These are phyloP conservation scores for Patella depressa DNA, from an alignment of 2,888 invertebrate genomes.

Conservation along the genomic window DNA sequence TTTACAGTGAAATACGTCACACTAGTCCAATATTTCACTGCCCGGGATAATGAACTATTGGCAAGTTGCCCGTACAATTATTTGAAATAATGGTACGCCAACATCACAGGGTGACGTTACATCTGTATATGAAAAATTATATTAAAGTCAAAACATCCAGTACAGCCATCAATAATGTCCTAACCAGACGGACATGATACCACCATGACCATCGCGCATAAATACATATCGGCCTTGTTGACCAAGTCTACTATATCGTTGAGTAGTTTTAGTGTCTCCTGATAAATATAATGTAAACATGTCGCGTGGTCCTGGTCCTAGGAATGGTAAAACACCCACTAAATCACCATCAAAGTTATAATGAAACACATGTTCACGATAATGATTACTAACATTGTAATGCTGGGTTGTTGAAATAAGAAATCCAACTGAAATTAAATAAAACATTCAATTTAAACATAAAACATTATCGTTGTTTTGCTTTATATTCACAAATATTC, in stretches of 20 bases:
- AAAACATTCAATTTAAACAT: background rate
- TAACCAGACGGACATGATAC: constrained; percentile 37
- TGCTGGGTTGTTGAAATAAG: constrained; percentile 32
- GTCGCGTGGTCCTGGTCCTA: constrained; percentile 47
- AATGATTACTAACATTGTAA: constrained; percentile 15
- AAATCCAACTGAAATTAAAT: constrained; percentile 34
- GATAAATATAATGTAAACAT: constrained; percentile 43
- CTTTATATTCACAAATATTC: too few species aligned
- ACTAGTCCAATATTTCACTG: too few species aligned
- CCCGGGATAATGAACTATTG: too few species aligned
- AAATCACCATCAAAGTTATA: constrained; percentile 37
- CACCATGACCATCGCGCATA: constrained; percentile 50
- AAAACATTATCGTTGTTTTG: too few species aligned
- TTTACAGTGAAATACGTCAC: too few species aligned
- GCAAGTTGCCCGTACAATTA: too few species aligned
- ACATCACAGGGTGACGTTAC: too few species aligned
- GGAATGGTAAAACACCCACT: constrained; percentile 44
- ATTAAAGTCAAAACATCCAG: background rate
- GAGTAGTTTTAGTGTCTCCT: constrained; percentile 26
- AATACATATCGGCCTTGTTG: constrained; percentile 44
- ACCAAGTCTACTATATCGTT: constrained; percentile 10
- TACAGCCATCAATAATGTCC: background rate
- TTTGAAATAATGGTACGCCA: too few species aligned
- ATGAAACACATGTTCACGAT: constrained; percentile 47
- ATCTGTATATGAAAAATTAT: too few species aligned